Percentiles rank a stretch among this genome's conserved stretches.
Conservation (phyloP, 2,797 vertebrate species). For the Furcifer pardalis region DNA sequence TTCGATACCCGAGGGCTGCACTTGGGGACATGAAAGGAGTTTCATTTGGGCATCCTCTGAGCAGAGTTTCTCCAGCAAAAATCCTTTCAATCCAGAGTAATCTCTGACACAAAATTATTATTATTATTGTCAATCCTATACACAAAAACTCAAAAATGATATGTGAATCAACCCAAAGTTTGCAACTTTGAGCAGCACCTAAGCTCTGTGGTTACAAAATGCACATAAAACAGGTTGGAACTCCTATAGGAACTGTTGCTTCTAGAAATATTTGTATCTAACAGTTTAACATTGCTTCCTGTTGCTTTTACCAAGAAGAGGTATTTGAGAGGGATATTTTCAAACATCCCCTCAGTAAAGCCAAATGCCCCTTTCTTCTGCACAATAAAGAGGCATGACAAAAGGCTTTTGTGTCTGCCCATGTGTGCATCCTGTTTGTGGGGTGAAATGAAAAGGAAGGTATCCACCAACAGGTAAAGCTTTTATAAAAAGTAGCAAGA, state of each 20-base stretch:
- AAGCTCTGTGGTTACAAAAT: slow-evolving; percentile 19
- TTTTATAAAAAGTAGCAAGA: background rate
- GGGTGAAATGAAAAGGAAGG: background rate
- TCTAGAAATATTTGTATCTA: slow-evolving; percentile 1
- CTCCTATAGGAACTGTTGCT: slow-evolving; percentile 11
- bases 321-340: background rate
- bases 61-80: too few relatives aligned
- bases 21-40: too few relatives aligned
- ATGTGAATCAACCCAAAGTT: slow-evolving; percentile 35
- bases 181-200: slow-evolving; percentile 34
- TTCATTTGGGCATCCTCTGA: too few relatives aligned
- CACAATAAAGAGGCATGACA: background rate
- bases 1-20: too few relatives aligned
- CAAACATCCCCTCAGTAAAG: background rate
- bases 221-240: rapidly evolving
- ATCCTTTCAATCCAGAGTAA: too few relatives aligned
- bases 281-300: slow-evolving; percentile 18
- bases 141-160: slow-evolving; percentile 52
- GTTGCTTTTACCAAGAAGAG: background rate
- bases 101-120: too few relatives aligned
- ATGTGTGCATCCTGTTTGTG: background rate
- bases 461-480: background rate
- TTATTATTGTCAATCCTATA: too few relatives aligned
- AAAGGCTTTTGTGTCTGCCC: background rate
- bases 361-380: background rate